Conservation (phyloP, 2,888 invertebrate species). For the Ecdyonurus torrentis region DNA sequence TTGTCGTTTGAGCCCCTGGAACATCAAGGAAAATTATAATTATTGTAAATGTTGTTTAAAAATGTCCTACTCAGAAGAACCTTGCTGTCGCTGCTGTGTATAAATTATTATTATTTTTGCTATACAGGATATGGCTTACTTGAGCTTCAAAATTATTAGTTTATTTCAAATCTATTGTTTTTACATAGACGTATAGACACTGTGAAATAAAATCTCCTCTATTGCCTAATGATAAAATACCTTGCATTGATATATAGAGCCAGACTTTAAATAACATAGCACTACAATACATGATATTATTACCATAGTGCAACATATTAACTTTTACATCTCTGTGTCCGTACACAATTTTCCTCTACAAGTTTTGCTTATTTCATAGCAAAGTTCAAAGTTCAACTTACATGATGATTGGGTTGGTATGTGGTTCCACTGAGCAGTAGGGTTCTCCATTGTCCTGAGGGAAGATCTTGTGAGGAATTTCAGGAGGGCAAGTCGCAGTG, state of each 20-base stretch:
- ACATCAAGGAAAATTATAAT: neutral
- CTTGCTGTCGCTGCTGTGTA: neutral
- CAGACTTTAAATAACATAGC: too few species aligned
- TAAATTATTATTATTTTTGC: too few species aligned
- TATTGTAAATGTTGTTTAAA: neutral
- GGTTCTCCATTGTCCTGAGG: constrained; percentile 53
- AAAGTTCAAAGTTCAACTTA: constrained; percentile 1
- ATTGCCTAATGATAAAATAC: too few species aligned
- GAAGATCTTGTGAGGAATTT: constrained; percentile 61
- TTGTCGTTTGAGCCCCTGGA: constrained; percentile 19
- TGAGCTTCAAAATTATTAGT: neutral
- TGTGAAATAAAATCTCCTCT: too few species aligned
- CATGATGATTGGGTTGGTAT: constrained; percentile 2
- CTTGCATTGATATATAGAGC: too few species aligned
- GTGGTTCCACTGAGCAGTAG: constrained; percentile 50
- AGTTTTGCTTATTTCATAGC: too few species aligned
- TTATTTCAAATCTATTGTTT: neutral
- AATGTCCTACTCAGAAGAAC: neutral
- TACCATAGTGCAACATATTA: too few species aligned
- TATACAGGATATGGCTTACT: neutral
- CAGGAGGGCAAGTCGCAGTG: constrained; percentile 62
- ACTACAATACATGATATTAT: too few species aligned
- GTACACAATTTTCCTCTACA: too few species aligned
- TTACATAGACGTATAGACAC: too few species aligned
- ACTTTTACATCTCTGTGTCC: too few species aligned